These are phyloP conservation scores for Hippocampus kuda DNA, from an alignment of 2,797 vertebrate species.

Conservation along the genomic window DNA sequence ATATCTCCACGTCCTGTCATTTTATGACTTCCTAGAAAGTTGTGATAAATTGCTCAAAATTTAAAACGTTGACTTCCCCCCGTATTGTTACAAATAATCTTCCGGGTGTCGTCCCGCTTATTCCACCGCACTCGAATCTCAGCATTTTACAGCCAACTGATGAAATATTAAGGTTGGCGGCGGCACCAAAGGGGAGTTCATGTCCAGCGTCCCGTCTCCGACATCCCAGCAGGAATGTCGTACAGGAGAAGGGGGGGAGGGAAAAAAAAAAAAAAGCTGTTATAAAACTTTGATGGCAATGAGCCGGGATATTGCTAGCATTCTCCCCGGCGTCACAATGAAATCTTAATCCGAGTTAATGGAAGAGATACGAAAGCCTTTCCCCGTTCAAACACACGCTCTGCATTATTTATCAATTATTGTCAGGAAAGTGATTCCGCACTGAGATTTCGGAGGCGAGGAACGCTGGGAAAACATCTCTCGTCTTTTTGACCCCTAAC, in stretches of 20 bases:
- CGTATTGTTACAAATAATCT: background rate
- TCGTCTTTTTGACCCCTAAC: conserved; percentile 86
- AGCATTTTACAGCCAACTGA: conserved; percentile 99
- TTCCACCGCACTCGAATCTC: conserved; percentile 99
- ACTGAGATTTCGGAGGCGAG: conserved; percentile 90
- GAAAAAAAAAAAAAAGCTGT: conserved; percentile 75
- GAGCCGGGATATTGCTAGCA: conserved; percentile 99
- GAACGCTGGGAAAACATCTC: conserved; percentile 70
- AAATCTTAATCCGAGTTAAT: conserved; percentile 99
- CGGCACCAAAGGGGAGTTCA: conserved; percentile 99
- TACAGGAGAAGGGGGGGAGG: conserved; percentile 66
- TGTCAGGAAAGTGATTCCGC: conserved; percentile 98
- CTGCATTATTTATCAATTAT: conserved; percentile 99
- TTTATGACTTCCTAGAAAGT: no score
- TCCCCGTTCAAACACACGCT: conserved; percentile 98
- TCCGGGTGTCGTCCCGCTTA: background rate
- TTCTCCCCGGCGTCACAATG: conserved; percentile 98
- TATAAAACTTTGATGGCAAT: conserved; percentile 99
- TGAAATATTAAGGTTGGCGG: conserved; percentile 99
- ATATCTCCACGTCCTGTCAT: no score
- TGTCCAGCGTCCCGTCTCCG: conserved; percentile 98
- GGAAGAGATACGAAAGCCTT: conserved; percentile 99
- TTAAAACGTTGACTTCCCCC: conserved; percentile 75
- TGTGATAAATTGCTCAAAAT: background rate
- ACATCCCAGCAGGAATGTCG: conserved; percentile 99